Percentiles rank a stretch among this genome's conserved stretches.
Evolutionary conservation across 2,113 vertebrate species (phyloP).

Genomic region (Morone chrysops): DNA sequence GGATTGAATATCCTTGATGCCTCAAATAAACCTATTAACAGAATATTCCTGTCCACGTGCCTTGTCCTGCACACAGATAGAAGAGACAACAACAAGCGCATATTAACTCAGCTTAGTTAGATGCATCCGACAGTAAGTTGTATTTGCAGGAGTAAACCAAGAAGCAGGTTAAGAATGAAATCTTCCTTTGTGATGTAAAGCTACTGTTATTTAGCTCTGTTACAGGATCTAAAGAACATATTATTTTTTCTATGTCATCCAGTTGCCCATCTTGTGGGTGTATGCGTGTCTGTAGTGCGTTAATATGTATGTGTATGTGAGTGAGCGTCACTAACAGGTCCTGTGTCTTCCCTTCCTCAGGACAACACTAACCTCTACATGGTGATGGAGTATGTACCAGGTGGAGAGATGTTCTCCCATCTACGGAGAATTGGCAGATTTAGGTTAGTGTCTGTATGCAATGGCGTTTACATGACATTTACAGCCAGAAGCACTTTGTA

Average conservation of each 20-base stretch:
- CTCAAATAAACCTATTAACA: constrained; percentile 76
- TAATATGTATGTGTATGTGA: background rate
- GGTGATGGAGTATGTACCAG: constrained; percentile 95
- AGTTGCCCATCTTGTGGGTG: background rate
- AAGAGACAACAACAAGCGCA: constrained; percentile 24
- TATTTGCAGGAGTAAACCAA: background rate
- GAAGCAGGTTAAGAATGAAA: background rate
- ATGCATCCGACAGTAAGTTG: background rate
- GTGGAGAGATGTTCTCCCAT: constrained; percentile 96
- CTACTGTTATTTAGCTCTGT: background rate
- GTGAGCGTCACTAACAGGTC: constrained; percentile 38
- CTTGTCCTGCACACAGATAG: constrained; percentile 24
- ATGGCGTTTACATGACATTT: background rate
- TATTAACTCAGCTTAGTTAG: background rate
- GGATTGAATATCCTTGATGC: constrained; percentile 53
- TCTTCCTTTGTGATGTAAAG: background rate
- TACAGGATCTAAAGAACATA: background rate
- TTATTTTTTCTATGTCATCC: background rate
- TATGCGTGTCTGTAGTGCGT: background rate
- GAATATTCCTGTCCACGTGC: constrained; percentile 48
- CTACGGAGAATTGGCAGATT: constrained; percentile 92
- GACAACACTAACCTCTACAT: constrained; percentile 95
- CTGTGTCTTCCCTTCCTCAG: constrained; percentile 69
- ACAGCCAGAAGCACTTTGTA: constrained; percentile 1
- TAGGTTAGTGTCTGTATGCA: constrained; percentile 81